Percentiles rank a stretch among this genome's conserved stretches.
These are phyloP conservation scores for Arnoldichthys spilopterus DNA, from an alignment of 2,797 vertebrate species.

Conservation along the genomic window DNA sequence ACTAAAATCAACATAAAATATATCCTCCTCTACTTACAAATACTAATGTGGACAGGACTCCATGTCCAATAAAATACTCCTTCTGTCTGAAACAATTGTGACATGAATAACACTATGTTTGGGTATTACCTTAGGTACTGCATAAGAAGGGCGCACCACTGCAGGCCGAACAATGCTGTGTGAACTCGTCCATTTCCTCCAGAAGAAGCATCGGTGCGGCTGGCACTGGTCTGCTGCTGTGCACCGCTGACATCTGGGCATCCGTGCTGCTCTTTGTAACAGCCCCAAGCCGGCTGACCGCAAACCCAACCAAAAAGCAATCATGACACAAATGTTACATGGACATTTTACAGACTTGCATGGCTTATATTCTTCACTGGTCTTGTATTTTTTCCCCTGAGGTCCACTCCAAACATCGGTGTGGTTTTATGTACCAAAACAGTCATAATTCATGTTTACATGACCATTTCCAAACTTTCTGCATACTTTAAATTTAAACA, in stretches of 20 bases:
- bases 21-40: too few relatives aligned
- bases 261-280: constrained; percentile 32
- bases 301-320: constrained; percentile 17
- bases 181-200: constrained; percentile 73
- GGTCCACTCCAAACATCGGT: too few relatives aligned
- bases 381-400: not conserved
- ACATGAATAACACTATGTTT: not conserved
- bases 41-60: too few relatives aligned
- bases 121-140: constrained; percentile 74
- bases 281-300: constrained; percentile 36
- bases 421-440: not conserved
- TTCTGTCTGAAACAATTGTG: too few relatives aligned
- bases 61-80: too few relatives aligned
- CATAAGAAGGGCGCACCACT: constrained; percentile 70
- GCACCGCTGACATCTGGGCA: constrained; percentile 19
- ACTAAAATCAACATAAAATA: too few relatives aligned
- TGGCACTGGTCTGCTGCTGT: constrained; percentile 50
- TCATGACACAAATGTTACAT: not conserved
- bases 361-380: not conserved
- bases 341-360: not conserved
- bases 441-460: not conserved
- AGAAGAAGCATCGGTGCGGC: constrained; percentile 74
- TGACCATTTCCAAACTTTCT: not conserved
- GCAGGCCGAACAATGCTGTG: constrained; percentile 74
- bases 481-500: not conserved